Percentiles rank a stretch among this genome's conserved stretches.
phyloP scores from a whole-genome alignment of 1,140 invertebrate species.

The Eumaeus atala region DNA sequence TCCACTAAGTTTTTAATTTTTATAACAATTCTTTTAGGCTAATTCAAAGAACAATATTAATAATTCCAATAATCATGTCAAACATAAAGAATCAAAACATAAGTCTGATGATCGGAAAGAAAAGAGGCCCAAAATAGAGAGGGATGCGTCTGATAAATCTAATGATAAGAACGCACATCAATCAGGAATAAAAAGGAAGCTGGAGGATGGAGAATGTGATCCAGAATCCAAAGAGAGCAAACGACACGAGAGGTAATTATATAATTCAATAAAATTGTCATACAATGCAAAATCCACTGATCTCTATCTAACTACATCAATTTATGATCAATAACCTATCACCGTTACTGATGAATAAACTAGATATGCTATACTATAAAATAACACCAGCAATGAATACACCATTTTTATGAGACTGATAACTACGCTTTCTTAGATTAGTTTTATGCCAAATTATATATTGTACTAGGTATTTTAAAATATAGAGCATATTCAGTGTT shows the following conservation, averaged over 20 bases:
- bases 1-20: neutral
- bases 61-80: conserved; percentile 58
- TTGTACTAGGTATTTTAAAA: too few relatives aligned
- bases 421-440: too few relatives aligned
- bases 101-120: conserved; percentile 56
- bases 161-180: conserved; percentile 54
- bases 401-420: too few relatives aligned
- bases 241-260: conserved; percentile 62
- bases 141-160: conserved; percentile 46
- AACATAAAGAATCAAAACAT: conserved; percentile 54
- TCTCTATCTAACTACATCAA: neutral
- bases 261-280: neutral
- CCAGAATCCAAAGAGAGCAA: conserved; percentile 66
- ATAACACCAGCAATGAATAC: too few relatives aligned
- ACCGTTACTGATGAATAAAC: too few relatives aligned
- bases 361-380: too few relatives aligned
- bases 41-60: conserved; percentile 65
- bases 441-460: too few relatives aligned
- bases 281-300: too few relatives aligned
- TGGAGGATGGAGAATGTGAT: conserved; percentile 73
- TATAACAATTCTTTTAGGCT: conserved; percentile 39
- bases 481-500: too few relatives aligned
- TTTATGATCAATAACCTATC: too few relatives aligned
- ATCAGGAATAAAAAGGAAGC: conserved; percentile 64
- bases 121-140: conserved; percentile 48